Base-by-base conservation (phyloP, 2,888 invertebrate species). In the Eilema sororculum region DNA sequence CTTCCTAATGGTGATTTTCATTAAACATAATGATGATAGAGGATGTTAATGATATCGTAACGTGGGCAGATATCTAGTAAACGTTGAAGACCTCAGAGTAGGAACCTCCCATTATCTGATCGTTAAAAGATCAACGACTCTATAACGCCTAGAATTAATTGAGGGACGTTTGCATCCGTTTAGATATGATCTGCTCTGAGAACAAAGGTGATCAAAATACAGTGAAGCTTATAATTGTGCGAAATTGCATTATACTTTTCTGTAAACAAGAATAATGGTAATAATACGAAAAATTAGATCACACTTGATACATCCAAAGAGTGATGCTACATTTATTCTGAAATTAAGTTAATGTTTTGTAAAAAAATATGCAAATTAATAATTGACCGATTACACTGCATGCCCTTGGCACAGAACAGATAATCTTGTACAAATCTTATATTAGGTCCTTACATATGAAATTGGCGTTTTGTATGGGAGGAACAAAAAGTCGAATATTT, bases 161-260 rank as follows among this genome's bases (percentile, higher is more conserved):
- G 10, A 68, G 68, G 66, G 66, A 73, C 73, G 67, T 59, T 79
- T 28, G 33, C 68, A 77, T 77, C 75, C 73, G 46, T 81, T 78
- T 59, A 59, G 74, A 77, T 72, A 60, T n/a, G 72, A 76, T 76
- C 68, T 70, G 52, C 61, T 68, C 63, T 46, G 46, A 37, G 74
- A 76, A 77, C 71, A 76, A 79, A 76, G 75, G 66, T 16, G 46
- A 72, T 28, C 16, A 37, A 68, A 69, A 74, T 70, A 72, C 28
- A 65, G 57, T 68, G 66, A 58, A 65, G 65, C 71, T 66, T 62
- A 72, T 57, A 52, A 52, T 52, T 8, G n/a, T 52, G 52, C n/a
- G 52, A 52, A 52, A 52, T 52, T 52, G n/a, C 52, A 52, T n/a
- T 46, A 20, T 46, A 6, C 52, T 52, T 52, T n/a, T n/a, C 1